Evolutionary conservation across 2,113 vertebrate species (phyloP), one percentile per base, ranked within the genome.

Genomic region (Gasterosteus nipponicus): DNA sequence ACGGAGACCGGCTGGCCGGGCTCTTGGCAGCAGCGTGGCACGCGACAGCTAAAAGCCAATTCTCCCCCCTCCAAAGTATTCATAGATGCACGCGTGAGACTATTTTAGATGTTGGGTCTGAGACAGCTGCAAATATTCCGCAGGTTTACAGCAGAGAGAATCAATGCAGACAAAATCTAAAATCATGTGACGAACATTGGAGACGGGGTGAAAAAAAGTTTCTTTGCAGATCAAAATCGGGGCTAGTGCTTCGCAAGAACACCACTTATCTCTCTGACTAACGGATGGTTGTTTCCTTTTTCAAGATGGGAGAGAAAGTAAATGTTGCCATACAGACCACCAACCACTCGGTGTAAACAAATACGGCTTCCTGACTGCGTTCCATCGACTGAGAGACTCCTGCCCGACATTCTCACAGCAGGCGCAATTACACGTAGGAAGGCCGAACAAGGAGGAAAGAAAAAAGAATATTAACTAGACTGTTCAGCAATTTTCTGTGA

Each of bases 311-410:
- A 16, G 16, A 44, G 14, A 58, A 59, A 33, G 54, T 67, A 46
- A 61, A 14, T 18, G 51, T 38, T 58, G n/a, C 31, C 53, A 65
- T 56, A 72, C 82, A 84, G 83, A 86, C 88, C 89, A 89, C 83
- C 84, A 80, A 84, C 82, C 86, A 82, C 77, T 86, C 75, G 33
- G 38, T 74, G 67, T 87, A 87, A 88, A 91, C 86, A 84, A 86
- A 88, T 75, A 63, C 49, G 10, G 78, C 68, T 69, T 81, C 75
- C 79, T 84, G 69, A 87, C 74, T 69, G 82, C 19, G 68, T 73
- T 75, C 73, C 75, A 82, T 74, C 68, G 81, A 70, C 82, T 66
- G 78, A 75, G 81, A 84, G 77, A 71, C 62, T 68, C 33, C 70
- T 75, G 67, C 46, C 51, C 69, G 38, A 78, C 84, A 51, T 75